A percentile compares a stretch with the other conserved stretches of the same genome.
These are phyloP conservation scores for Isichthys henryi DNA, from an alignment of 2,113 vertebrate genomes.

Conservation along the genomic window DNA sequence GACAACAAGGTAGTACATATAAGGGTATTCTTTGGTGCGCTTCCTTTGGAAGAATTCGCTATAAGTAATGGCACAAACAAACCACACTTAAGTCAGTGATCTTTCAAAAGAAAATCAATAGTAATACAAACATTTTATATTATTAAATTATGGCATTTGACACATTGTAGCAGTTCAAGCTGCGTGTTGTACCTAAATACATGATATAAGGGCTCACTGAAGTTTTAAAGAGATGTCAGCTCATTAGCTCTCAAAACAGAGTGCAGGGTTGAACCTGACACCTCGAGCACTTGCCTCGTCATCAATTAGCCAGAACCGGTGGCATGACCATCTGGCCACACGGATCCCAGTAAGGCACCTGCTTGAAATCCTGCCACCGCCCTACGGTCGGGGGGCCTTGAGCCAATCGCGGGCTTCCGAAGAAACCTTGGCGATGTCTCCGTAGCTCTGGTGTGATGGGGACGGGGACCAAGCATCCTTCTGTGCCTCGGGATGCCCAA, in stretches of 20 bases:
- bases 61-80: neutral
- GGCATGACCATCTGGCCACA: neutral
- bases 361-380: constrained; percentile 5
- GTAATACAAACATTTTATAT: neutral
- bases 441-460: neutral
- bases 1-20: neutral
- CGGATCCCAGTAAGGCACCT: neutral
- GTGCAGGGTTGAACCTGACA: constrained; percentile 26
- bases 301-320: constrained; percentile 28
- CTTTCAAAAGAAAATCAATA: neutral
- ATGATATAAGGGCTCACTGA: constrained; percentile 7
- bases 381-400: neutral
- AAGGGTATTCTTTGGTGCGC: neutral
- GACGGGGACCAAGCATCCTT: neutral
- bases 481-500: neutral
- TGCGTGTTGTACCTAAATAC: constrained; percentile 14
- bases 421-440: neutral
- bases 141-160: neutral
- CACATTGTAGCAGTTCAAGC: neutral
- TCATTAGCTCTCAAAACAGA: constrained; percentile 34
- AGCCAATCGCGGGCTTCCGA: neutral
- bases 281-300: constrained; percentile 11
- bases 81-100: neutral
- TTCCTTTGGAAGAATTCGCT: neutral
- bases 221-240: constrained; percentile 32